phyloP scores from a whole-genome alignment of 2,797 vertebrate species.

The Diplodus puntazzo region DNA sequence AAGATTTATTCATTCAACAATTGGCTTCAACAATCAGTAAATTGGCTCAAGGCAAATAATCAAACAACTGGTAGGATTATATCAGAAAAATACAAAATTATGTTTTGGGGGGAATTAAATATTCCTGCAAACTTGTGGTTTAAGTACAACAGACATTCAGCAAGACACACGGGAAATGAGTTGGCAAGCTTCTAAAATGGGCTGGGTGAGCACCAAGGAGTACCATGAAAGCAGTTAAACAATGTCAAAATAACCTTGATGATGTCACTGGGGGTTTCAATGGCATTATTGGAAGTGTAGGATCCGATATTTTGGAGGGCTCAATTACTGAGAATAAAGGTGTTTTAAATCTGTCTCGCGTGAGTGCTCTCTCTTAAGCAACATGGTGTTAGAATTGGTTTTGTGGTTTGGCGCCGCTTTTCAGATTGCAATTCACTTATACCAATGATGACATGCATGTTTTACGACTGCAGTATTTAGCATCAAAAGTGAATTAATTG shows the following conservation, averaged over 20 bases:
- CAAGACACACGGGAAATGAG: not conserved
- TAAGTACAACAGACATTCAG: not conserved
- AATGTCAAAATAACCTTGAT: not conserved
- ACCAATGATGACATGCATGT: too few relatives aligned
- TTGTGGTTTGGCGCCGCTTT: too few relatives aligned
- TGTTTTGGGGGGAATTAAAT: not conserved
- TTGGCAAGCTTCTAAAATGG: not conserved
- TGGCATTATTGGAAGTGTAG: not conserved
- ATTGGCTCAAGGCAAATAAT: not conserved
- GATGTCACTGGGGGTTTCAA: not conserved
- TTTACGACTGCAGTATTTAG: too few relatives aligned
- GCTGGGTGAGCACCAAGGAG: too few relatives aligned
- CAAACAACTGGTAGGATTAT: not conserved
- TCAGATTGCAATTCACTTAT: too few relatives aligned
- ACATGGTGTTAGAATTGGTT: too few relatives aligned
- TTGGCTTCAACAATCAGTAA: not conserved
- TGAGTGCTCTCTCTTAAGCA: too few relatives aligned
- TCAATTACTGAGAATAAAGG: not conserved
- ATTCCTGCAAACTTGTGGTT: not conserved
- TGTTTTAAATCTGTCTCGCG: not conserved
- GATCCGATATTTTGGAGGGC: not conserved
- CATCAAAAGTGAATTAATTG: too few relatives aligned
- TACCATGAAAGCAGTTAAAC: not conserved
- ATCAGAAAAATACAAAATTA: not conserved
- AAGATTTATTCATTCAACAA: not conserved